Base-by-base conservation (phyloP, 2,888 invertebrate species). In the Xanthia icteritia region DNA sequence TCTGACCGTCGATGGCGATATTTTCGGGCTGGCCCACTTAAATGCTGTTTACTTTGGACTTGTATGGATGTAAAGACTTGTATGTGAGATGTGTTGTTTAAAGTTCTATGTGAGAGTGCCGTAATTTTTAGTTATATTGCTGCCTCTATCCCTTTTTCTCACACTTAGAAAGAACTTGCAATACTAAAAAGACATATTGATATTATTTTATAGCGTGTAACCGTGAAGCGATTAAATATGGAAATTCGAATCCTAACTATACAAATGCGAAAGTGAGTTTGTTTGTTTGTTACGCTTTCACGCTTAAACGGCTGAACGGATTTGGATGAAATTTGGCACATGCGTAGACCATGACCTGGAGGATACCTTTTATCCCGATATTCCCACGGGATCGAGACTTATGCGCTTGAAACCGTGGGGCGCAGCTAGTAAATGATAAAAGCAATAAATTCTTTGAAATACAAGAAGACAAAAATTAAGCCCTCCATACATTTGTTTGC, bases 21-120 rank as follows among this genome's bases (percentile, higher is more conserved):
- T 89, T 90, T 89, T 86, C 82, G 85, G 81, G 74, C 81, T 69
- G 72, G 81, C n/a, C 70, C 72, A 75, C 84, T 80, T 80, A 71
- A 75, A 80, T 82, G 65, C 78, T 89, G 82, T 90, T 89, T 90
- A 83, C 83, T 83, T 82, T 88, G 79, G 78, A 85, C 85, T 87
- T 73, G 77, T 75, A 61, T 61, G 20, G 66, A 65, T 36, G 60
- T 71, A 36, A 36, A 31, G 64, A 65, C 56, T 69, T 69, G 48
- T 64, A 45, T 70, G 31, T 36, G 45, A 51, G n/a, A 60, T 66
- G 13, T 69, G 13, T 69, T 69, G 31, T 17, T 36, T 6, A 5
- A 5, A 13, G 45, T 66, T 72, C n/a, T 45, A 31, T 39, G 42
- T 51, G 5, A 5, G 69, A 20, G n/a, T 31, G 39, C 23, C 4